These are phyloP conservation scores for Harmothoe impar DNA, from an alignment of 2,888 invertebrate species.

Conservation along the genomic window DNA sequence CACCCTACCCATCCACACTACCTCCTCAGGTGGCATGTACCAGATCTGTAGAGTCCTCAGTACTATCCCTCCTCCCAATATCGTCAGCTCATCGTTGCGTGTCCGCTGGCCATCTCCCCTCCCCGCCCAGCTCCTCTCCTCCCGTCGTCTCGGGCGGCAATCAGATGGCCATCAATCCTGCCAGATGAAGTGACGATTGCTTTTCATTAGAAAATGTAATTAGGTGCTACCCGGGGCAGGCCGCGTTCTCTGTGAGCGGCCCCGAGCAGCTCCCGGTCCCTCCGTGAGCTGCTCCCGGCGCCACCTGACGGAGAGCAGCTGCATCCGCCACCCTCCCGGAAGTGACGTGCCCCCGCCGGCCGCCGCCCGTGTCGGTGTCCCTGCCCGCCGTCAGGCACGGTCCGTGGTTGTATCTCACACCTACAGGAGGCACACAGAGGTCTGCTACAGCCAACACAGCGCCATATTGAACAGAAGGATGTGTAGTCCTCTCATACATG, in stretches of 20 bases:
- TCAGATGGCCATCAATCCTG: slow-evolving; percentile 46
- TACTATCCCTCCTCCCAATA: no score
- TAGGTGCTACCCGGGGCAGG: slow-evolving; percentile 46
- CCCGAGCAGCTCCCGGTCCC: no score
- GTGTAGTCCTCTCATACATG: neutral
- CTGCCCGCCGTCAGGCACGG: neutral
- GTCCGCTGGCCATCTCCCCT: neutral
- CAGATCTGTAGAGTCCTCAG: no score
- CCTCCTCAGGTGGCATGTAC: no score
- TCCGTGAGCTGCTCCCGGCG: neutral
- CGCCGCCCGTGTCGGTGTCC: neutral
- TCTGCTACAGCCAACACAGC: no score
- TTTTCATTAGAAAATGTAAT: slow-evolving; percentile 57
- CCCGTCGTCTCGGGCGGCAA: neutral
- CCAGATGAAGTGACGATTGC: slow-evolving; percentile 55
- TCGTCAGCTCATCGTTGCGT: neutral
- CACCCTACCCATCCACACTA: no score
- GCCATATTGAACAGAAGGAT: no score
- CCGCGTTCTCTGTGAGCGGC: neutral
- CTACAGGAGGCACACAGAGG: no score
- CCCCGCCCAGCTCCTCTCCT: neutral
- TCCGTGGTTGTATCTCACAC: no score
- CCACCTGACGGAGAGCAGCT: slow-evolving; percentile 33
- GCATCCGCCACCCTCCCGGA: slow-evolving; percentile 10
- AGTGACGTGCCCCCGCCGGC: slow-evolving; percentile 22